Base-by-base conservation (phyloP, 2,888 invertebrate genomes). In the Ophonus ardosiacus region DNA sequence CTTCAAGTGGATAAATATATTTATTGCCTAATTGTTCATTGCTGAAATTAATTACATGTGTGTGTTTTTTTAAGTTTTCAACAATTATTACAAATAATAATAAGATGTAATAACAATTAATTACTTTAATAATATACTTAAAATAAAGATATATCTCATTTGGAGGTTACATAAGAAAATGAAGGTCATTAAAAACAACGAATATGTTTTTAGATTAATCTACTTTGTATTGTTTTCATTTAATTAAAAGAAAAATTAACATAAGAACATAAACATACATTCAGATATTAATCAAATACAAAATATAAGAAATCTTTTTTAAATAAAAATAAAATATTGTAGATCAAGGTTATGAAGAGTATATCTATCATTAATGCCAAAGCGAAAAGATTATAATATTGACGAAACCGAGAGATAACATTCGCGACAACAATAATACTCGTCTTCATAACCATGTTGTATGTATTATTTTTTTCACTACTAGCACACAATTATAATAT, bases 71-170 rank as follows among this genome's bases (percentile, higher is more conserved):
- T 13, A 51, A 51, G 43, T 63, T 68, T 68, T 68, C 31, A 68
- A 24, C 24, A 24, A 21, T 13, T 68, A 68, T 68, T 68, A 38
- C 68, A 31, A 31, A 31, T 68, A 31, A 68, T 63, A 68, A 68
- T 68, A n/a, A 68, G 68, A 31, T 65, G 24, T 65, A 65, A 65
- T 68, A 68, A 68, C 31, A 68, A 68, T 68, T 68, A 68, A 68
- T 68, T 68, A 68, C 31, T 68, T 38, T 68, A 68, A 68, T 68
- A 68, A 15, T 68, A 68, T 31, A n/a, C 31, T 31, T 15, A 68
- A 68, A 68, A 31, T 31, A 24, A 38, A 68, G 63, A 63, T 61
- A 21, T 61, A 61, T 21, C 31, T 68, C 15, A 38, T 0, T 31
- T 38, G 68, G 15, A 68, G 68, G 68, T 68, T 7, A 38, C 8